Percentiles rank a stretch among this genome's conserved stretches.
Conservation (phyloP, 1,140 invertebrate species). For the Xylocopa sonorina region DNA sequence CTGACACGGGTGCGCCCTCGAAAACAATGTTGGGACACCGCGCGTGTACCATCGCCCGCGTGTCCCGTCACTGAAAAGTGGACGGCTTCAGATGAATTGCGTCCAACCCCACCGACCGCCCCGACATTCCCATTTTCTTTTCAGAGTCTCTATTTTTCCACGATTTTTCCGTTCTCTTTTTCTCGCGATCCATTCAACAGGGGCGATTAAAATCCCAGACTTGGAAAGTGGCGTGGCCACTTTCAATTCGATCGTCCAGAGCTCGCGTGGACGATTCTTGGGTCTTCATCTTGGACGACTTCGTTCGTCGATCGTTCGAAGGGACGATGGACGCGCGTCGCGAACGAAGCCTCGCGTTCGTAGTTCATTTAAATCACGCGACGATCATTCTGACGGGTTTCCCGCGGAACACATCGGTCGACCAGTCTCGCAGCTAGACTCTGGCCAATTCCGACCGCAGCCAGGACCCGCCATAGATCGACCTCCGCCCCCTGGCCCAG, state of each 20-base stretch:
- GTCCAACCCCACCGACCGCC: background rate
- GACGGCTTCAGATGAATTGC: background rate
- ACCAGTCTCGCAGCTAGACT: conserved; percentile 19
- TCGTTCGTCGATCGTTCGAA: too few relatives aligned
- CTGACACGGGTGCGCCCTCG: conserved; percentile 42
- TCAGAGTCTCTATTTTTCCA: background rate
- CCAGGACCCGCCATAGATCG: conserved; percentile 11
- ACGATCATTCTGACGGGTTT: conserved; percentile 21
- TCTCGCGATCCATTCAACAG: too few relatives aligned
- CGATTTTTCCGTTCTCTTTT: background rate
- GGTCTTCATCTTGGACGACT: too few relatives aligned
- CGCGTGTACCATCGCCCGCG: background rate
- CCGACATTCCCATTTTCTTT: too few relatives aligned
- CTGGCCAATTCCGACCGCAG: conserved; percentile 35
- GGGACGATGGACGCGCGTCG: too few relatives aligned
- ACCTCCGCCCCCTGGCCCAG: background rate
- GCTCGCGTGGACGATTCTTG: too few relatives aligned
- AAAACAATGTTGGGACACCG: conserved; percentile 37
- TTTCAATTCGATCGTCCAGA: too few relatives aligned
- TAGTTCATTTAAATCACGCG: conserved; percentile 32
- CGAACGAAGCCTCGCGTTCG: conserved; percentile 25
- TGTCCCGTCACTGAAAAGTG: background rate
- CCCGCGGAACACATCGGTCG: conserved; percentile 12
- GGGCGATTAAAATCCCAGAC: too few relatives aligned
- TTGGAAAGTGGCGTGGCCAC: too few relatives aligned